Base-by-base conservation (phyloP, 2,888 invertebrate genomes). In the Spodoptera exigua region DNA sequence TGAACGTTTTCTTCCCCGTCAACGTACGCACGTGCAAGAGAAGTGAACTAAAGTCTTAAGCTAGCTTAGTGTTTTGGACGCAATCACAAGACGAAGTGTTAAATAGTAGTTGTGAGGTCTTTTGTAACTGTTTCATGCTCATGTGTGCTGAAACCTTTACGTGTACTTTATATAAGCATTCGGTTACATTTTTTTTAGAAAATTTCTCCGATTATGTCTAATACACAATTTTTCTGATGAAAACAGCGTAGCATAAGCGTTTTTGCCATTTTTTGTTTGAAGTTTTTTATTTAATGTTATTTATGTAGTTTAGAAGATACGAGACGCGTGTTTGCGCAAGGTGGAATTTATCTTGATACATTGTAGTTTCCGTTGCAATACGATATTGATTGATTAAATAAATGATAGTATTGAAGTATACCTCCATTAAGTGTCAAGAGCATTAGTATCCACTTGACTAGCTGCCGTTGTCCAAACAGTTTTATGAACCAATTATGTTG, bases 1-100 rank as follows among this genome's bases (percentile, higher is more conserved):
- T 98, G 82, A 98, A 98, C 91, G 97, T 98, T 71, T 98, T 98
- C 96, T 98, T 98, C 95, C 96, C 96, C 80, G 97, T 98, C 80
- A 98, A 98, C 93, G 95, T 97, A 78, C 98, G 98, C 76, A 97
- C 98, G 65, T 98, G 98, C 92, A 95, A 95, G 86, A 95, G 96
- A 85, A 87, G 80, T 77, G 92, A 93, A 84, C 86, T 92, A 62
- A 89, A 88, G 68, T 85, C 86, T 78, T 91, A 90, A 80, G 64
- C 56, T 61, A 43, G 41, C 59, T 40, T 63, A 82, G 82, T 84
- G 84, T 69, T 75, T 73, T 79, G 79, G 83, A 83, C 78, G 61
- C 68, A 74, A 64, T 70, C 66, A 72, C 59, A 61, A 74, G 63
- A 78, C 61, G 63, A 76, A 80, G 79, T 83, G 81, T 78, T 68